A percentile compares a stretch with the other conserved stretches of the same genome.
These are phyloP conservation scores for Acanthosepion lycidas DNA, from an alignment of 2,888 invertebrate species.

Conservation along the genomic window DNA sequence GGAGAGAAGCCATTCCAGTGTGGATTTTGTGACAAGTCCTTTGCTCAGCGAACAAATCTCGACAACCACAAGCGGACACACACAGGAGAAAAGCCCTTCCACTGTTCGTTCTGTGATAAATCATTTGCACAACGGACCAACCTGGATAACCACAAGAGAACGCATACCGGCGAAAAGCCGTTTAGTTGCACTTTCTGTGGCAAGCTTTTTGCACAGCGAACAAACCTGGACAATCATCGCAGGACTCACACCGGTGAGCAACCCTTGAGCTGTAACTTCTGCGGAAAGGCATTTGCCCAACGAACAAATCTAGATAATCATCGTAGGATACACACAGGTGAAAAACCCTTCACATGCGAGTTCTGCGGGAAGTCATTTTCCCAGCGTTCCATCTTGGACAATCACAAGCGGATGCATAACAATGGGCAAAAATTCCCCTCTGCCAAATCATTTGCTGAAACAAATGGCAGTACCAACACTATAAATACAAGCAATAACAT, in stretches of 20 bases:
- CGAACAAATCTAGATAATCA: conserved; percentile 34
- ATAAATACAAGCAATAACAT: background rate
- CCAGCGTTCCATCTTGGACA: background rate
- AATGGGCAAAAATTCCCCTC: background rate
- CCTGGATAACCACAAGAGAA: conserved; percentile 25
- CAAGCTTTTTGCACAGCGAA: conserved; percentile 25
- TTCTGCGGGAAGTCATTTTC: conserved; percentile 37
- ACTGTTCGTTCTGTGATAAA: conserved; percentile 41
- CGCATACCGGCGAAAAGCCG: background rate
- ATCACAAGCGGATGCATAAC: background rate
- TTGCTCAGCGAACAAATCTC: background rate
- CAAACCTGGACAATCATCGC: conserved; percentile 35
- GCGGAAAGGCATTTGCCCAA: conserved; percentile 37
- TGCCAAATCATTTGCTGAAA: background rate
- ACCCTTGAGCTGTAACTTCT: conserved; percentile 43
- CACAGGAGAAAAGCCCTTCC: conserved; percentile 37
- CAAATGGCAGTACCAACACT: background rate
- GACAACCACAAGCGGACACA: conserved; percentile 24
- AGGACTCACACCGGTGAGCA: conserved; percentile 35
- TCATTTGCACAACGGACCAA: conserved; percentile 37
- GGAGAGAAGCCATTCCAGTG: conserved; percentile 34
- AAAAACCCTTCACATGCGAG: conserved; percentile 35
- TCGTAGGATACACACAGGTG: background rate
- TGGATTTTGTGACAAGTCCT: conserved; percentile 25
- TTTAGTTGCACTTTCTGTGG: background rate